Conservation (phyloP, 2,888 invertebrate species). For the Aphidoletes aphidimyza region DNA sequence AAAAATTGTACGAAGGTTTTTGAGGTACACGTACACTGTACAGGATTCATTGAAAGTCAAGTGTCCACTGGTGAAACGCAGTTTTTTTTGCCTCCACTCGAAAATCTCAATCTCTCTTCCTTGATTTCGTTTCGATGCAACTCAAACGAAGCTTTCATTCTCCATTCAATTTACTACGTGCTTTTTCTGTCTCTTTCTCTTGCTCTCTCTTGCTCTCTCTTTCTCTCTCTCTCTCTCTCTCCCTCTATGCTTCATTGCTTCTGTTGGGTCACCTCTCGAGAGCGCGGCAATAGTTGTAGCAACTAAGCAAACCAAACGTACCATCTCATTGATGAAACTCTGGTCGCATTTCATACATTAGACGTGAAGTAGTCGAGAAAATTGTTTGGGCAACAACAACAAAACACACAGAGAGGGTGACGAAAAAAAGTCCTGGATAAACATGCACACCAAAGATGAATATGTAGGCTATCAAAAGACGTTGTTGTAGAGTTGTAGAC, state of each 20-base stretch:
- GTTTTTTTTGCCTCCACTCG: conserved; percentile 10
- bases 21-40: neutral
- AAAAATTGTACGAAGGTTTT: neutral
- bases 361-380: conserved; percentile 2
- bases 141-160: neutral
- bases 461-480: conserved; percentile 43
- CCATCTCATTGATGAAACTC: conserved; percentile 18
- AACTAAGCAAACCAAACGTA: conserved; percentile 16
- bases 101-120: conserved; percentile 7
- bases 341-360: neutral
- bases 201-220: too few relatives aligned
- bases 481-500: conserved; percentile 20
- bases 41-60: neutral
- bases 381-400: neutral
- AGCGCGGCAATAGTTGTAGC: conserved; percentile 24
- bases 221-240: too few relatives aligned
- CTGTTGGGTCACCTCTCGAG: neutral
- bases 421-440: neutral
- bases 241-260: too few relatives aligned
- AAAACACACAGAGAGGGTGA: neutral
- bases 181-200: neutral
- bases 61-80: neutral
- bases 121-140: neutral
- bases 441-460: conserved; percentile 6
- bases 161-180: conserved; percentile 19